These are phyloP conservation scores for Tetramorium bicarinatum DNA, from an alignment of 2,888 invertebrate species.

Conservation along the genomic window DNA sequence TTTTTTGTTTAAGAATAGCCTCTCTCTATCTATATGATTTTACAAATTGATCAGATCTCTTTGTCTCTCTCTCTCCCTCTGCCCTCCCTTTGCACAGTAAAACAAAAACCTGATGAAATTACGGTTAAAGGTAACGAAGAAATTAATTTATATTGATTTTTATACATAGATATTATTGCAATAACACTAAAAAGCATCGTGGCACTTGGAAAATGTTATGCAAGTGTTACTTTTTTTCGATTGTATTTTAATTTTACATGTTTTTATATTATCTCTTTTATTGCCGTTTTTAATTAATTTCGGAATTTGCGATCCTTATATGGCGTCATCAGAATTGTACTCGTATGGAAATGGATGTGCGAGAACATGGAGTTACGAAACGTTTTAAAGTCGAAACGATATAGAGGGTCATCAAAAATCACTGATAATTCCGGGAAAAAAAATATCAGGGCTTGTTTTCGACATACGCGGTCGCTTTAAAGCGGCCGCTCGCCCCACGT, in stretches of 20 bases:
- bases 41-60: not conserved
- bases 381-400: conserved; percentile 27
- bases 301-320: conserved; percentile 34
- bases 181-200: conserved; percentile 2
- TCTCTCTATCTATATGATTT: not conserved
- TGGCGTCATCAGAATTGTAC: conserved; percentile 19
- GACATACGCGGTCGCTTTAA: conserved; percentile 58
- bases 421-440: conserved; percentile 44
- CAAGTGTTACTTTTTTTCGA: conserved; percentile 15
- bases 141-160: conserved; percentile 6
- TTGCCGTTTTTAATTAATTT: conserved; percentile 40
- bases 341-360: conserved; percentile 1
- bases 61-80: not conserved
- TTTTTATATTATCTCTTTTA: conserved; percentile 35
- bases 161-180: not conserved
- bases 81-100: not conserved
- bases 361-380: conserved; percentile 8
- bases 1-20: not conserved
- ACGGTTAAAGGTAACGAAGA: not conserved
- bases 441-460: conserved; percentile 30
- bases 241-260: conserved; percentile 14
- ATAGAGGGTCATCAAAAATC: conserved; percentile 41
- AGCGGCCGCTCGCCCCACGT: conserved; percentile 54
- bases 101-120: not conserved
- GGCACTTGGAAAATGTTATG: not conserved